A percentile compares a stretch with the other conserved stretches of the same genome.
Conservation (phyloP, 2,113 vertebrate species). For the Lucifuga dentata region DNA sequence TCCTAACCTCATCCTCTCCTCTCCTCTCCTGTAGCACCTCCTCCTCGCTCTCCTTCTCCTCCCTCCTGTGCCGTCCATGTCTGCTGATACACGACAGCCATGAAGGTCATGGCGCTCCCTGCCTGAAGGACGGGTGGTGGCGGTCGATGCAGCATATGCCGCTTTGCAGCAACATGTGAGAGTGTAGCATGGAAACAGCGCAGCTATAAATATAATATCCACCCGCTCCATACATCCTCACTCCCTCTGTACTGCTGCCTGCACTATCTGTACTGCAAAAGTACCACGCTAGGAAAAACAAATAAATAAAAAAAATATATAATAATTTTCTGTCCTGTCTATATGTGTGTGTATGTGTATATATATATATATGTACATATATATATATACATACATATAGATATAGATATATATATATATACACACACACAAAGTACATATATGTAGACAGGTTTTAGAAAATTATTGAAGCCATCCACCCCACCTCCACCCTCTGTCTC, state of each 20-base stretch:
- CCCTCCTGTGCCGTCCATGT: conserved; percentile 29
- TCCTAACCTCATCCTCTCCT: background rate
- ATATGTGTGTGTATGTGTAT: too few relatives aligned
- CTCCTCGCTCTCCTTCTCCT: conserved; percentile 1
- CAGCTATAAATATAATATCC: conserved; percentile 67
- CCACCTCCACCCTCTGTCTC: background rate
- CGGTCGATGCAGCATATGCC: conserved; percentile 47
- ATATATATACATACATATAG: too few relatives aligned
- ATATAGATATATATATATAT: too few relatives aligned
- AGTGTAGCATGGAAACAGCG: conserved; percentile 61
- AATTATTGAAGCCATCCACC: conserved; percentile 25
- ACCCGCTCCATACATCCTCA: conserved; percentile 2
- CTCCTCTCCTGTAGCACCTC: background rate
- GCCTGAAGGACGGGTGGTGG: conserved; percentile 51
- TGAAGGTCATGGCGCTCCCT: conserved; percentile 51
- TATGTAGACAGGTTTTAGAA: too few relatives aligned
- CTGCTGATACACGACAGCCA: conserved; percentile 59
- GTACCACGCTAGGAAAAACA: conserved; percentile 12
- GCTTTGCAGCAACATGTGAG: conserved; percentile 63
- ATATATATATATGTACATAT: too few relatives aligned
- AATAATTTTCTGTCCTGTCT: too few relatives aligned
- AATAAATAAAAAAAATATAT: too few relatives aligned
- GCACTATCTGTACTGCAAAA: conserved; percentile 37
- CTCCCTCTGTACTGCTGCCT: conserved; percentile 8
- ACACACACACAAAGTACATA: too few relatives aligned